Conservation (phyloP, 1,140 invertebrate species). For the Diploscapter pachys region DNA sequence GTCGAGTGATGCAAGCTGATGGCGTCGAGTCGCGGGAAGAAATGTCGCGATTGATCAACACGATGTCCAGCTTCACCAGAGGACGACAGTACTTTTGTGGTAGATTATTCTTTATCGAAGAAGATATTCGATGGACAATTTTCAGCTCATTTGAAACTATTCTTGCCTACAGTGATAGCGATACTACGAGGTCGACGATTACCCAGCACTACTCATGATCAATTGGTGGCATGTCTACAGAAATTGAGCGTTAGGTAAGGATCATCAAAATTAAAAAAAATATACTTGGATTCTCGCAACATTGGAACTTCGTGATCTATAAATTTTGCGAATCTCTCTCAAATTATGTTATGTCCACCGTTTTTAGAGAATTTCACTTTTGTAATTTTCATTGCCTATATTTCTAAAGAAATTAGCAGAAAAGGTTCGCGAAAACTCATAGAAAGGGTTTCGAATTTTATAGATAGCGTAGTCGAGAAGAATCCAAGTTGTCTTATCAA, state of each 20-base stretch:
- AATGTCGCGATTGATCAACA: conserved; percentile 25
- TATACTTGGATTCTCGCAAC: too few species aligned
- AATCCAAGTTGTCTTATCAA: conserved; percentile 6
- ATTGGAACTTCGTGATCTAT: too few species aligned
- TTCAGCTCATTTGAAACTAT: conserved; percentile 23
- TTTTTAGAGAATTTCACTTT: too few species aligned
- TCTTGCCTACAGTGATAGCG: conserved; percentile 21
- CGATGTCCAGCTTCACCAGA: conserved; percentile 20
- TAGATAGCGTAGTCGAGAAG: neutral
- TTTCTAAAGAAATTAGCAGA: too few species aligned
- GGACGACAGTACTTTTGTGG: conserved; percentile 24
- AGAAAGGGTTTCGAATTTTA: neutral
- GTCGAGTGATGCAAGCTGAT: conserved; percentile 24
- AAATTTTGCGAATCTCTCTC: too few species aligned
- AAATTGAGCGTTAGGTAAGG: conserved; percentile 19
- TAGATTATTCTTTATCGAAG: neutral
- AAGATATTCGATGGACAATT: neutral
- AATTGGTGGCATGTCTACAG: conserved; percentile 27
- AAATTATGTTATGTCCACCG: too few species aligned
- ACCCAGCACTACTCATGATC: conserved; percentile 24
- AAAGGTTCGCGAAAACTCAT: neutral
- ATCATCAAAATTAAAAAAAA: too few species aligned
- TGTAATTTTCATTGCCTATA: too few species aligned
- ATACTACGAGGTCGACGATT: conserved; percentile 19
- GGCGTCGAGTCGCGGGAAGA: conserved; percentile 25